phyloP scores from a whole-genome alignment of 2,113 vertebrate genomes.

The Engystomops pustulosus region DNA sequence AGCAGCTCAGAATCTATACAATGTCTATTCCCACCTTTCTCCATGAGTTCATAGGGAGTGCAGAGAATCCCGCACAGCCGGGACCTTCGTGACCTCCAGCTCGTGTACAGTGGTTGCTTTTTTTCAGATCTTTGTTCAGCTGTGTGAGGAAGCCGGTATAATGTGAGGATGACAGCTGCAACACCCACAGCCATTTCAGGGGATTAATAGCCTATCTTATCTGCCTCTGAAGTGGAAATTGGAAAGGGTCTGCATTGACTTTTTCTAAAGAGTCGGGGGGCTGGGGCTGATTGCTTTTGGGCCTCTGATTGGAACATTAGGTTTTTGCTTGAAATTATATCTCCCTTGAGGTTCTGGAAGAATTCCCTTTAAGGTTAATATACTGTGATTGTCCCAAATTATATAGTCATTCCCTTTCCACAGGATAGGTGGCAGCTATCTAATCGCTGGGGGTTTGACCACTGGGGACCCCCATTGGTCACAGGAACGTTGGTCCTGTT shows the following conservation, averaged over 20 bases:
- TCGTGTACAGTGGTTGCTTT: not conserved
- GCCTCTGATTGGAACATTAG: not conserved
- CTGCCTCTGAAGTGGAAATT: not conserved
- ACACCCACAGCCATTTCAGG: not conserved
- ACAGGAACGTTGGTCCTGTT: too few relatives aligned
- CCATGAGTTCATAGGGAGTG: not conserved
- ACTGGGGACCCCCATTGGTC: too few relatives aligned
- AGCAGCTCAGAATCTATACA: too few relatives aligned
- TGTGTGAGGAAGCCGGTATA: not conserved
- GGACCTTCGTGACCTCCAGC: not conserved
- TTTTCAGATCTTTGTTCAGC: conserved; percentile 2
- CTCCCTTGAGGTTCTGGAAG: too few relatives aligned
- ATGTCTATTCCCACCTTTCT: not conserved
- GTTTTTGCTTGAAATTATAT: too few relatives aligned
- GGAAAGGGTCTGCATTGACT: not conserved
- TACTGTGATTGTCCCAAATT: too few relatives aligned
- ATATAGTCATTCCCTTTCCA: too few relatives aligned
- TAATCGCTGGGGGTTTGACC: too few relatives aligned
- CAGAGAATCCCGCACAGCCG: too few relatives aligned
- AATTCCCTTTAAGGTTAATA: too few relatives aligned
- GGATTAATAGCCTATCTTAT: not conserved
- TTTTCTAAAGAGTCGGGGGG: not conserved
- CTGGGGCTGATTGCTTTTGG: not conserved
- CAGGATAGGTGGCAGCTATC: too few relatives aligned
- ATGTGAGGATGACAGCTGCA: not conserved